Percentiles rank a stretch among this genome's conserved stretches.
These are phyloP conservation scores for Tetranychus piercei DNA, from an alignment of 2,888 invertebrate species.

Conservation along the genomic window DNA sequence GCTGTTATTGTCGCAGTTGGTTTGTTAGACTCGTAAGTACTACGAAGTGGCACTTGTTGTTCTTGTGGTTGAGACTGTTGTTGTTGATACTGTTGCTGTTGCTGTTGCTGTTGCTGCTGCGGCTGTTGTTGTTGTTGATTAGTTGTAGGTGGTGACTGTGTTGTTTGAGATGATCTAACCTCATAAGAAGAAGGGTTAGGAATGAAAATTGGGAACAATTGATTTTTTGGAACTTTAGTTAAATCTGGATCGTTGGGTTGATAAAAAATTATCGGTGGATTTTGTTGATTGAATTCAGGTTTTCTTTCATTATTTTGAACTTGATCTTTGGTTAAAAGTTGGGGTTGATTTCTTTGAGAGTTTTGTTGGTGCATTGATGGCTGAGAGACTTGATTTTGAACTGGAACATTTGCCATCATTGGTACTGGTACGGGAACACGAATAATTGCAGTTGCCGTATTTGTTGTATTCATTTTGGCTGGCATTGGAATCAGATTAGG, in stretches of 20 bases:
- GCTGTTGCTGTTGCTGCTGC: not conserved
- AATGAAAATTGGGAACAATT: constrained; percentile 4
- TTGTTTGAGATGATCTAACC: not conserved
- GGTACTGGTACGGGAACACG: not conserved
- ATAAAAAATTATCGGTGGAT: constrained; percentile 8
- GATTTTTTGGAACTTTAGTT: not conserved
- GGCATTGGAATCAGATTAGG: not conserved
- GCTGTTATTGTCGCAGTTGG: not conserved
- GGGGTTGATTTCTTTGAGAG: not conserved
- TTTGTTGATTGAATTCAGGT: not conserved
- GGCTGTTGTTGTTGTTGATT: not conserved
- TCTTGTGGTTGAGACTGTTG: not conserved
- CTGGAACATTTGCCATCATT: not conserved
- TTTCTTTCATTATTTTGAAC: not conserved
- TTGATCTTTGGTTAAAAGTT: not conserved
- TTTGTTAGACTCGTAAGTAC: not conserved
- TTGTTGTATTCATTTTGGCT: not conserved
- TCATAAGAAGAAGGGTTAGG: not conserved
- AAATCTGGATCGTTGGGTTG: not conserved
- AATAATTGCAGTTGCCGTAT: not conserved
- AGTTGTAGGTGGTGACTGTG: not conserved
- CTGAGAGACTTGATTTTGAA: not conserved
- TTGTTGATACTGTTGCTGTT: not conserved
- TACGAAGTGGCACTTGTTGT: not conserved
- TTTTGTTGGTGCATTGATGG: not conserved